Percentiles rank a stretch among this genome's conserved stretches.
phyloP scores from a whole-genome alignment of 2,797 vertebrate species.

The Halcyon leucocephala region DNA sequence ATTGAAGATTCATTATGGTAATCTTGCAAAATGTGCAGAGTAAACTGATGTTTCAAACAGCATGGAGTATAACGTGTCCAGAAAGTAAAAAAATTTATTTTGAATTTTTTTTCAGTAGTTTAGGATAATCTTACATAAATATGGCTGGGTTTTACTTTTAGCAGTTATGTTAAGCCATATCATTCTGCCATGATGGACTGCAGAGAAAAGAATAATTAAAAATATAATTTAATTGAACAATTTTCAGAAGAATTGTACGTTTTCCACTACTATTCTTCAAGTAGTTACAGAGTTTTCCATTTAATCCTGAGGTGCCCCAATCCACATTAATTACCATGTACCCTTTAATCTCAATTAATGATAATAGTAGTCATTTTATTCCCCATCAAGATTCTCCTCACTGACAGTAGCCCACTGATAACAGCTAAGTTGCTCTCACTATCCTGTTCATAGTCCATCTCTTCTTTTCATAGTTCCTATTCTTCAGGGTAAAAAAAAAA shows the following conservation, averaged over 20 bases:
- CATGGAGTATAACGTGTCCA: background rate
- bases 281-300: background rate
- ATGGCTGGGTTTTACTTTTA: background rate
- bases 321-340: background rate
- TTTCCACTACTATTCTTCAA: background rate
- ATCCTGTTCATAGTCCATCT: background rate
- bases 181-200: background rate
- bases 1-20: constrained; percentile 32
- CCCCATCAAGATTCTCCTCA: background rate
- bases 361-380: background rate
- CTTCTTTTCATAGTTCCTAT: background rate
- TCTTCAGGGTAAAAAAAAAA: background rate
- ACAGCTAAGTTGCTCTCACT: background rate
- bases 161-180: background rate
- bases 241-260: background rate
- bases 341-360: background rate
- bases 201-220: background rate
- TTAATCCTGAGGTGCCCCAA: background rate
- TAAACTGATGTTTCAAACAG: background rate
- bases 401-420: background rate
- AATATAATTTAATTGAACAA: background rate
- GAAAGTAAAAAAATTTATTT: background rate
- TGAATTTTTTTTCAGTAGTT: background rate
- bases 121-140: background rate
- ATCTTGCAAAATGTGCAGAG: background rate